Evolutionary conservation across 1,140 invertebrate genomes (phyloP).

Genomic region (Trichonephila inaurata): DNA sequence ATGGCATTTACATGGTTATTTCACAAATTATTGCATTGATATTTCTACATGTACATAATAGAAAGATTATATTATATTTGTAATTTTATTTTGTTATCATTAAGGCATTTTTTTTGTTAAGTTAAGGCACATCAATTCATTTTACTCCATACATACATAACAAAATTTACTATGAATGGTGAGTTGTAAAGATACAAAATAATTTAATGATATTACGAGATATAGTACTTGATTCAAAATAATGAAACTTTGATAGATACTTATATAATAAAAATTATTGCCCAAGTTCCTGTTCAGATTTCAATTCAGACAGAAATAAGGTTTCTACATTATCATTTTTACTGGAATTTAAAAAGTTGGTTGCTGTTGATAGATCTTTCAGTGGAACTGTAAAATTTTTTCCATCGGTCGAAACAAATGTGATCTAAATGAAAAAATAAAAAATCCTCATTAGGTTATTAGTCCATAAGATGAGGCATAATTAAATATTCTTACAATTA

Average conservation of each 20-base stretch:
- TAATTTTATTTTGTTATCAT: not conserved
- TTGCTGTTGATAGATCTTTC: not conserved
- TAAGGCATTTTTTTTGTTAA: not conserved
- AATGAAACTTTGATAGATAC: not conserved
- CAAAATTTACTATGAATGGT: not conserved
- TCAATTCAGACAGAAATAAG: conserved; percentile 23
- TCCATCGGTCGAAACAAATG: conserved; percentile 11
- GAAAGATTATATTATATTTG: not conserved
- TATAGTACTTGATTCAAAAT: too few relatives aligned
- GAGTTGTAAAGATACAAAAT: too few relatives aligned
- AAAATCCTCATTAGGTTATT: not conserved
- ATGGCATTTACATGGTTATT: too few relatives aligned
- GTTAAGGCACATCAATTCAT: not conserved
- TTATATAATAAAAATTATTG: not conserved
- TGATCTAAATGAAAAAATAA: not conserved
- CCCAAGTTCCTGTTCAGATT: not conserved
- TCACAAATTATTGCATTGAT: too few relatives aligned
- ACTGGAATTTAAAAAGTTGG: not conserved
- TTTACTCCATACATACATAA: not conserved
- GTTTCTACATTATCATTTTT: conserved; percentile 2
- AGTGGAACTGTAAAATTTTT: conserved; percentile 1
- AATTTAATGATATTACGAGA: too few relatives aligned
- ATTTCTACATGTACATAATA: not conserved
- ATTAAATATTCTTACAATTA: not conserved
- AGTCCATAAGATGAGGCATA: not conserved